Evolutionary conservation across 2,113 vertebrate species (phyloP), one percentile per base, ranked within the genome.

Genomic region (Sebastes schlegelii): DNA sequence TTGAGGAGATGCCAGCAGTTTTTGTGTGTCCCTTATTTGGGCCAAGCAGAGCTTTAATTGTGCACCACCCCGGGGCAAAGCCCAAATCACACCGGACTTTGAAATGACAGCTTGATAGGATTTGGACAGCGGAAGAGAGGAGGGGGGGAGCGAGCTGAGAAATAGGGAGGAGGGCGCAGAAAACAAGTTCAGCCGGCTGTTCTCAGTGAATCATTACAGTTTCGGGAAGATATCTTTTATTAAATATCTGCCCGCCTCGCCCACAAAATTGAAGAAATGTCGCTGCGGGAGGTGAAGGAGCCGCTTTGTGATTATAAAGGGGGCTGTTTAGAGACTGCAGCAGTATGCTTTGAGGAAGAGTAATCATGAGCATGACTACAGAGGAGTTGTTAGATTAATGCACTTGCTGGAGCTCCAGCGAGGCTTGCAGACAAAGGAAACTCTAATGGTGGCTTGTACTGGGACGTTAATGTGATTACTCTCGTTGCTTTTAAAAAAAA

Each of bases 1-100:
- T 97, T 97, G 96, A 97, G 95, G 93, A 93, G 84, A 85, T 95
- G 97, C 97, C 98, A 99, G 96, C 92, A 92, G 95, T 95, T 96
- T 96, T 51, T 89, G 83, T 96, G 95, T 96, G 95, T 96, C 95
- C 94, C 91, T 92, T 93, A 91, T 95, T 94, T 91, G 88, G 92
- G 95, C 96, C 96, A 97, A 95, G 94, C 93, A 26, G 77, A 96
- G 88, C 95, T 97, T 96, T 96, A 96, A 97, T 96, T 93, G 94
- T 91, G 83, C 67, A 84, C 91, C 92, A 93, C 88, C 86, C 90
- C 26, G 62, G 87, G 92, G 90, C 87, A 70, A 68, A 88, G 77
- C 94, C 92, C 91, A 93, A 92, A 91, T 91, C 92, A 91, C 86
- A 88, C 80, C 71, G 86, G 92, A 92, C 89, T 82, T 82, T 81